A percentile compares a stretch with the other conserved stretches of the same genome.
Evolutionary conservation across 2,888 invertebrate genomes (phyloP).

Genomic region (Chymomyza caudatula): DNA sequence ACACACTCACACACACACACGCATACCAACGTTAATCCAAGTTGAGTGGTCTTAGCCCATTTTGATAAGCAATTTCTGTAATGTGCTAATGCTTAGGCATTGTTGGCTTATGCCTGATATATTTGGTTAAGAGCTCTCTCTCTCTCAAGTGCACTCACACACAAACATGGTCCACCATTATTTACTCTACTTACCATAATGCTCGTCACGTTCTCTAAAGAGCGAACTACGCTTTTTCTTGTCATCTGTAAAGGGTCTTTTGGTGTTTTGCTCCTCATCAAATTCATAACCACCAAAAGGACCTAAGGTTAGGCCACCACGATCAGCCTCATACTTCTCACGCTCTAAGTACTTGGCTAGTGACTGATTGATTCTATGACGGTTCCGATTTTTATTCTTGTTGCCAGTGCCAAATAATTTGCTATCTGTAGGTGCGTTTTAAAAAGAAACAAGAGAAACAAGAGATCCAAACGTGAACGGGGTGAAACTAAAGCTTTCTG

Average conservation of each 20-base stretch:
- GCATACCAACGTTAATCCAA: slow-evolving; percentile 45
- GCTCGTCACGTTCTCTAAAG: slow-evolving; percentile 76
- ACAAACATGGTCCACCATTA: slow-evolving; percentile 7
- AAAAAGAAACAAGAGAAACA: slow-evolving; percentile 31
- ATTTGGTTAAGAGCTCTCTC: neutral
- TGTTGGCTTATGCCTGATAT: neutral
- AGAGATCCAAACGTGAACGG: slow-evolving; percentile 2
- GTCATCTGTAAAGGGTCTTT: slow-evolving; percentile 61
- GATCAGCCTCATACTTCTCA: slow-evolving; percentile 70
- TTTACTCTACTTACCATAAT: slow-evolving; percentile 71
- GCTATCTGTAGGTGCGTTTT: slow-evolving; percentile 55
- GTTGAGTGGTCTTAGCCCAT: slow-evolving; percentile 56
- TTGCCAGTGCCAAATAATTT: slow-evolving; percentile 59
- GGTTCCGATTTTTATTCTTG: slow-evolving; percentile 70
- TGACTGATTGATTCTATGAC: slow-evolving; percentile 75
- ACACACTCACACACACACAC: slow-evolving; percentile 5
- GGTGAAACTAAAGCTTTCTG: neutral
- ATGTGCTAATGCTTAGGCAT: neutral
- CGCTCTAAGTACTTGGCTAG: slow-evolving; percentile 76
- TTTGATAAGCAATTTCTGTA: neutral
- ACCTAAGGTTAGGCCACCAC: slow-evolving; percentile 51
- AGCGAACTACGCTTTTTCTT: slow-evolving; percentile 73
- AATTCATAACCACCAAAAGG: slow-evolving; percentile 71
- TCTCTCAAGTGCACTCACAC: slow-evolving; percentile 24
- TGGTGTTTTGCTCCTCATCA: slow-evolving; percentile 50